Conservation (phyloP, 2,797 vertebrate species). For the Channallabes apus region DNA sequence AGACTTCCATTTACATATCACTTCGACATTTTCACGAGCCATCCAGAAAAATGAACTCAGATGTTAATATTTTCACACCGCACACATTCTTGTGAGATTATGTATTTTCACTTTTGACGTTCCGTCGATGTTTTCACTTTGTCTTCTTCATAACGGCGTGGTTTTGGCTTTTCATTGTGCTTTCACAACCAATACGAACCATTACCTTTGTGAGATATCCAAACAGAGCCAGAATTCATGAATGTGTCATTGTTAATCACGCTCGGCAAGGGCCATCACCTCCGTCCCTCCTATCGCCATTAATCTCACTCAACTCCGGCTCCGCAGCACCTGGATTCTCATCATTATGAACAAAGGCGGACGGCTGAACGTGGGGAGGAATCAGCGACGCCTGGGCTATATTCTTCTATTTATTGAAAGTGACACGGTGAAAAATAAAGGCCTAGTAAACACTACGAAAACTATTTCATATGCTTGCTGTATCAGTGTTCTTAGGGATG, state of each 20-base stretch:
- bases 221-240: constrained; percentile 50
- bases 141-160: constrained; percentile 18
- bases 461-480: constrained; percentile 55
- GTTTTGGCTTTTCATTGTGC: constrained; percentile 13
- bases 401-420: constrained; percentile 64
- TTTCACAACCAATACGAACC: constrained; percentile 42
- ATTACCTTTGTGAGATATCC: constrained; percentile 38
- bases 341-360: constrained; percentile 43
- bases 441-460: constrained; percentile 54
- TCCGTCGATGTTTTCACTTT: constrained; percentile 33
- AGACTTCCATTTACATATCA: constrained; percentile 19
- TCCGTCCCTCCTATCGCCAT: constrained; percentile 55
- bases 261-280: constrained; percentile 53
- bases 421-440: constrained; percentile 60
- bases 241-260: constrained; percentile 57
- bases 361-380: constrained; percentile 44
- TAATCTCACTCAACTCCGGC: constrained; percentile 60
- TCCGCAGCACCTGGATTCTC: constrained; percentile 49
- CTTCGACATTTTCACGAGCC: neutral
- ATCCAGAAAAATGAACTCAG: constrained; percentile 13
- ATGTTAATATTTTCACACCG: constrained; percentile 6
- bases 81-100: constrained; percentile 7
- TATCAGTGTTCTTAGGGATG: constrained; percentile 32
- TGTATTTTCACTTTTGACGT: constrained; percentile 32
- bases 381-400: constrained; percentile 46